Conservation (phyloP, 2,113 vertebrate genomes). For the Phylloscopus trochiloides region DNA sequence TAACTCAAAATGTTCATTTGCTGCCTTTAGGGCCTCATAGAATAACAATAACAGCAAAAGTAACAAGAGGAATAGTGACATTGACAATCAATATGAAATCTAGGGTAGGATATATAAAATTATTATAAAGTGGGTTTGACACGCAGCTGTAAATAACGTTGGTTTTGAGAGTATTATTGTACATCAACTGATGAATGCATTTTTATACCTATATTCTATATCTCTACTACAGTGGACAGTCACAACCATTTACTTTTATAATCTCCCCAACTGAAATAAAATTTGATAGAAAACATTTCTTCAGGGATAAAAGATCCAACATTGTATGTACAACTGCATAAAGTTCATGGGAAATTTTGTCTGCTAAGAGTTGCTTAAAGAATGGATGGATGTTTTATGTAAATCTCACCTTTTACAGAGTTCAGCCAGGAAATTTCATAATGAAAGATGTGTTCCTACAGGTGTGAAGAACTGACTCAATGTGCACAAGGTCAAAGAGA, state of each 20-base stretch:
- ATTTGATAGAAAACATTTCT: constrained; percentile 39
- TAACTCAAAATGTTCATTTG: not conserved
- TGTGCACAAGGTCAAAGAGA: not conserved
- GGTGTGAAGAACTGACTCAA: not conserved
- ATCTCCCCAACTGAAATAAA: constrained; percentile 32
- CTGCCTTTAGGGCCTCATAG: not conserved
- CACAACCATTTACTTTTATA: constrained; percentile 40
- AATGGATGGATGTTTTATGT: not conserved
- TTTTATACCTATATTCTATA: constrained; percentile 36
- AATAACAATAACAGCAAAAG: not conserved
- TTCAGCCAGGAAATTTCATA: not conserved
- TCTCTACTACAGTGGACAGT: constrained; percentile 22
- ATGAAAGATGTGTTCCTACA: not conserved
- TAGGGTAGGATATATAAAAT: not conserved
- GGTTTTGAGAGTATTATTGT: constrained; percentile 56
- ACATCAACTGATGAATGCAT: constrained; percentile 21
- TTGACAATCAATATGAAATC: not conserved
- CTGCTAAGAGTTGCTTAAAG: not conserved
- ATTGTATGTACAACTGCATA: not conserved
- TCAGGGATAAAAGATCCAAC: not conserved
- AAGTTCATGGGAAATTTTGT: constrained; percentile 31
- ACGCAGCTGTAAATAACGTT: constrained; percentile 18
- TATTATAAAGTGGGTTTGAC: constrained; percentile 59
- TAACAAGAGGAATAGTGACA: not conserved
- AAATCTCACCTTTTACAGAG: constrained; percentile 29